Evolutionary conservation across 2,888 invertebrate species (phyloP), one percentile per base, ranked within the genome.

Genomic region (Noctua pronuba): DNA sequence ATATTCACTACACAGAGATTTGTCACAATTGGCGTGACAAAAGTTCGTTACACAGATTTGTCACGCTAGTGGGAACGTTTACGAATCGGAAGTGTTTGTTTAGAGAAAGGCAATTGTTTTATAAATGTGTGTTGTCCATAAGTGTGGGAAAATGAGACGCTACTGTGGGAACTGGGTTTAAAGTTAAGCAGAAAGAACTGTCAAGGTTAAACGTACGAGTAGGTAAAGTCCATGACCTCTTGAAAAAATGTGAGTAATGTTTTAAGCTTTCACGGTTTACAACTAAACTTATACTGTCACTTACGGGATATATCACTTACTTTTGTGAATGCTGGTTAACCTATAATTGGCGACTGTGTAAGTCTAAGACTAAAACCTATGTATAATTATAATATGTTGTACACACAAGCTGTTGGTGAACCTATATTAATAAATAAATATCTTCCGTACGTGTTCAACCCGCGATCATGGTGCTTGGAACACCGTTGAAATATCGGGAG

Each of bases 21-120:
- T 60, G 6, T 8, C 66, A 80, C 52, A 78, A 77, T 52, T 28
- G 52, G 73, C 88, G 83, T 86, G 88, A 73, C 83, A 52, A 72
- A 64, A 64, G 64, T 38, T 74, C 44, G n/a, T 60, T 58, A 60
- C 2, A 18, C 64, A 75, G 49, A 74, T 86, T 79, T 62, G 84
- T 75, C 82, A 80, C 73, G 86, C 75, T 77, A 38, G 38, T 55
- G 58, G 70, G 52, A 69, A 65, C 60, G 64, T 68, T 72, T 75
- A 69, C 28, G 44, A 75, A 72, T 67, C 73, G 10, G 13, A 68
- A 75, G 58, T 66, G 67, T 75, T 87, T 85, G 70, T 78, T 82
- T 82, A 73, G 13, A 74, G 75, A 31, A 46, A 69, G 66, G 2
- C 44, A 73, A 60, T 82, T 73, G 69, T 84, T 73, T 66, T n/a